Evolutionary conservation across 2,113 vertebrate genomes (phyloP).

Genomic region (Mustela lutreola): DNA sequence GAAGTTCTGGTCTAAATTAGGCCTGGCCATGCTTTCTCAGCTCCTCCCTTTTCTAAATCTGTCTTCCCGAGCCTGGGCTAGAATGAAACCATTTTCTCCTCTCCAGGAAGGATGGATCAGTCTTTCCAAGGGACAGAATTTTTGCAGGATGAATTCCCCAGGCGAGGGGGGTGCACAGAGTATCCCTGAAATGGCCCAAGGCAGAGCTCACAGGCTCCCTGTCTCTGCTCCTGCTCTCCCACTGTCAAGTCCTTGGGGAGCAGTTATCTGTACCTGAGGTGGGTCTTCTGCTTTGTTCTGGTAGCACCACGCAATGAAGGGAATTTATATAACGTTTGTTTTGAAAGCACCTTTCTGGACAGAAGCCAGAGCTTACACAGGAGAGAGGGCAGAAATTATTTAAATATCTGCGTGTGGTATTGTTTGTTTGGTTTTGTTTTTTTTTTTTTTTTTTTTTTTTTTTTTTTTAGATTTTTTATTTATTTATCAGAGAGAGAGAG

Average conservation of each 20-base stretch:
- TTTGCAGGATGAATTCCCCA: background rate
- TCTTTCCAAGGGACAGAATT: slow-evolving; percentile 2
- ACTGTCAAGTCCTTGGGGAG: background rate
- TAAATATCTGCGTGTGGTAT: background rate
- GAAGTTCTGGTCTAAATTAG: slow-evolving; percentile 52
- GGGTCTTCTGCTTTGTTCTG: background rate
- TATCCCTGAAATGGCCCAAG: background rate
- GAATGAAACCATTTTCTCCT: background rate
- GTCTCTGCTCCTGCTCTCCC: background rate
- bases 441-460: too few species aligned
- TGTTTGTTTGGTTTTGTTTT: slow-evolving; percentile 60
- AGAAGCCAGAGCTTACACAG: background rate
- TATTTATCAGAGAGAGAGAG: too few species aligned
- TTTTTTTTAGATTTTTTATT: too few species aligned
- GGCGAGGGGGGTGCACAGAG: too few species aligned
- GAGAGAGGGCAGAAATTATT: background rate
- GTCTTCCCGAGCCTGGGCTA: slow-evolving; percentile 36
- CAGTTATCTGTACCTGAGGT: background rate
- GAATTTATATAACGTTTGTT: slow-evolving; percentile 29
- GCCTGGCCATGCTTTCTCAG: background rate
- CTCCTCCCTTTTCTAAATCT: slow-evolving; percentile 17
- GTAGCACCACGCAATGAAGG: background rate
- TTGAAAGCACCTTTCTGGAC: slow-evolving; percentile 57
- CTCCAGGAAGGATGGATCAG: background rate
- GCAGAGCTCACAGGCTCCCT: background rate